Base-by-base conservation (phyloP, 1,140 invertebrate species). In the Macrostomum lignano region DNA sequence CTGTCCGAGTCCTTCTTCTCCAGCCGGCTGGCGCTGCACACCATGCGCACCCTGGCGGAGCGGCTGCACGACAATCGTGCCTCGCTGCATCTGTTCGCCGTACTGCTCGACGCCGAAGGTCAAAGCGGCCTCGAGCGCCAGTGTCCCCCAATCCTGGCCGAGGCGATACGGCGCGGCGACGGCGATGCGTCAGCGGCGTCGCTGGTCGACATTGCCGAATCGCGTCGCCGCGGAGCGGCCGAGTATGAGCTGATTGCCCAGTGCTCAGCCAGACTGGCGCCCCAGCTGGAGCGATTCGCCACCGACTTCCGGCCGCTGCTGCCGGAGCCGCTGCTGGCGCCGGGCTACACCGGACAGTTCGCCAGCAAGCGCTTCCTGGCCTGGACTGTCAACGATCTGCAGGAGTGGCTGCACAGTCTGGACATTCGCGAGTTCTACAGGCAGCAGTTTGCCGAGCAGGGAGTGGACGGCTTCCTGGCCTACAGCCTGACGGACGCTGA, bases 401-500 rank as follows among this genome's bases (percentile, higher is more conserved):
- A 55, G 31, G 51, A 53, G 35, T 55, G 52, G 52, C 31, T 55
- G n/a, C 49, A 46, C 29, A 46, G 44, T 21, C 31, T 55, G 2
- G 52, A 51, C 17, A 47, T 55, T 15, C 52, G 51, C 31, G 52
- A 55, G 33, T 55, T 52, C 36, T 55, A 55, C 35, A 39, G 45
- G 7, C 49, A 52, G 38, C 51, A 44, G 31, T 33, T 55, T 10
- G 52, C 51, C 5, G 52, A 55, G 38, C 44, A 45, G 22, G 47
- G 48, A 44, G 47, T 55, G 7, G 51, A 55, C 38, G 52, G 52
- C 2, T 53, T 55, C 40, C 36, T 55, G 7, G 35, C 53, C n/a
- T 52, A 51, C 48, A 51, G 49, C 2, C 31, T 53, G 14, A 52
- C 49, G 4, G 49, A 53, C 32, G 43, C 47, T 17, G 52, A 55